phyloP scores from a whole-genome alignment of 2,888 invertebrate genomes.

The Caenorhabditis imperialis region DNA sequence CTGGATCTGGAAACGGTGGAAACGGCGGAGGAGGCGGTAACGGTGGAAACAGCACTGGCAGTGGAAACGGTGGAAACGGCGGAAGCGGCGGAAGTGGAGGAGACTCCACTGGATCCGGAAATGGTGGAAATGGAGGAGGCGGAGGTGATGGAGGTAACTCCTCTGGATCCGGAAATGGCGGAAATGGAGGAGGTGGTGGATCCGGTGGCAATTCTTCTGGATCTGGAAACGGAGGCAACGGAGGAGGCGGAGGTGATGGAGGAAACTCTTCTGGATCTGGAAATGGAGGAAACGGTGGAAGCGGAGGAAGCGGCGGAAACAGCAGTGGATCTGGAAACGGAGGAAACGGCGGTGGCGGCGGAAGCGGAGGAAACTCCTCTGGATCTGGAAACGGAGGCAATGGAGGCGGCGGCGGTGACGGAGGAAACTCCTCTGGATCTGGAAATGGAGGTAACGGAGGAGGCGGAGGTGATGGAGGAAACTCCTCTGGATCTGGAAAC shows the following conservation, averaged over 20 bases:
- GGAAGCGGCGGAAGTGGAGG: no score
- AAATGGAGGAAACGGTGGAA: slow-evolving; percentile 4
- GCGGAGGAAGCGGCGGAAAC: not conserved
- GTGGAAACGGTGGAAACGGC: slow-evolving; percentile 3
- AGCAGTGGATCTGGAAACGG: not conserved
- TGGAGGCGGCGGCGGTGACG: not conserved
- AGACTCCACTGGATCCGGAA: not conserved
- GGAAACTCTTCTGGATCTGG: slow-evolving; percentile 3
- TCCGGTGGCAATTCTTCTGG: not conserved
- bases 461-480: not conserved
- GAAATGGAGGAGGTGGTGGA: not conserved
- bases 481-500: not conserved
- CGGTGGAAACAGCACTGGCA: slow-evolving; percentile 3
- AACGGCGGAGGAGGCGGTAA: no score
- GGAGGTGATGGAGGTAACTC: not conserved
- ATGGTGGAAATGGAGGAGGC: slow-evolving; percentile 4
- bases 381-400: not conserved
- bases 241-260: not conserved
- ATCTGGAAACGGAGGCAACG: slow-evolving; percentile 2
- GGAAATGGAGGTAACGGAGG: not conserved
- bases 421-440: not conserved
- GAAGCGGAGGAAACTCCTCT: not conserved
- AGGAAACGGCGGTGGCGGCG: not conserved
- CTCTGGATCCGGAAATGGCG: not conserved
- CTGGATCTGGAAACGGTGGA: no score